These are phyloP conservation scores for Polyommatus icarus DNA, from an alignment of 2,888 invertebrate genomes.

Conservation along the genomic window DNA sequence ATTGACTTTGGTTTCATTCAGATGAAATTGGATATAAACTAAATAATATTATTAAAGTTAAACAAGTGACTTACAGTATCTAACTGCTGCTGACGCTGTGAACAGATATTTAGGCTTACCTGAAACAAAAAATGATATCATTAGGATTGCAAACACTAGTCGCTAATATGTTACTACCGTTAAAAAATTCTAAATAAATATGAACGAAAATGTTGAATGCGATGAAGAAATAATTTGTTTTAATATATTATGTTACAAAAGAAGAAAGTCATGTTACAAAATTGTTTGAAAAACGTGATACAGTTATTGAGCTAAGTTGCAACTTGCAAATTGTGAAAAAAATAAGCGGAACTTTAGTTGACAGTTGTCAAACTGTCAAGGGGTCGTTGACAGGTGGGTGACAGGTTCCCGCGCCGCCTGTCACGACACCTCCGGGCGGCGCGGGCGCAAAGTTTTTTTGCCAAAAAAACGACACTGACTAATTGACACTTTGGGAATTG, in stretches of 20 bases:
- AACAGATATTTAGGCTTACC: constrained; percentile 16
- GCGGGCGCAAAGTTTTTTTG: constrained; percentile 30
- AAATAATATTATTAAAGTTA: background rate
- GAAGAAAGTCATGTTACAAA: background rate
- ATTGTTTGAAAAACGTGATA: background rate
- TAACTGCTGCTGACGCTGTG: background rate
- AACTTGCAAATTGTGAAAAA: background rate
- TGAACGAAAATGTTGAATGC: background rate
- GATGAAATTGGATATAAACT: background rate
- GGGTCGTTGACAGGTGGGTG: constrained; percentile 33
- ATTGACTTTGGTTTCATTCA: background rate
- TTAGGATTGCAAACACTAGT: background rate
- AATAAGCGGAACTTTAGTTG: constrained; percentile 15
- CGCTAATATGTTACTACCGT: background rate
- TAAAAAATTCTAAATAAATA: no score
- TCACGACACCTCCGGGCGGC: constrained; percentile 34
- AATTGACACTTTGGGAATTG: background rate
- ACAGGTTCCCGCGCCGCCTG: constrained; percentile 38
- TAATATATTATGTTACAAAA: no score
- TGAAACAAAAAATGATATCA: constrained; percentile 8
- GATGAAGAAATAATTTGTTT: background rate
- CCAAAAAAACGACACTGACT: constrained; percentile 47
- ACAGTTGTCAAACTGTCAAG: constrained; percentile 35
- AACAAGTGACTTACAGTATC: constrained; percentile 21
- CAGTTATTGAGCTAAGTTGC: background rate